These are phyloP conservation scores for Pasiphila rectangulata DNA, from an alignment of 2,888 invertebrate species.

Conservation along the genomic window DNA sequence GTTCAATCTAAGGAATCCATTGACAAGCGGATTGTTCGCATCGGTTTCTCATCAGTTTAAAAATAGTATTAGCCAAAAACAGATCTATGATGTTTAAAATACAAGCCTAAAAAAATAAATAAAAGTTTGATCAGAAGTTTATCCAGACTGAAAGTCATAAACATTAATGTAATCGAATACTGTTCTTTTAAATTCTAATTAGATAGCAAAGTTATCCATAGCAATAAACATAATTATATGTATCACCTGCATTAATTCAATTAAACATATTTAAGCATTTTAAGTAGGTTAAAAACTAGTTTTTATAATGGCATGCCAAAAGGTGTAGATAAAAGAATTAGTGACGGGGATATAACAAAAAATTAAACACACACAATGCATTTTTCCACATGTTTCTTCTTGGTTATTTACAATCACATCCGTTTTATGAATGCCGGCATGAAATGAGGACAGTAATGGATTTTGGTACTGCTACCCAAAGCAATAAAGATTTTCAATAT, in stretches of 20 bases:
- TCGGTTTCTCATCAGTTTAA: too few species aligned
- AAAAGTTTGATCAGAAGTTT: background rate
- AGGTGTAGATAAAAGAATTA: slow-evolving; percentile 46
- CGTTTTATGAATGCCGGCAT: slow-evolving; percentile 14
- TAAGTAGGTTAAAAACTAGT: slow-evolving; percentile 6
- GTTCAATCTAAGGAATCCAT: too few species aligned
- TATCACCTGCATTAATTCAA: background rate
- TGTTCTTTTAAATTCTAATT: too few species aligned
- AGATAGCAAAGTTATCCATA: too few species aligned
- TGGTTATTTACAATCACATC: slow-evolving; percentile 35
- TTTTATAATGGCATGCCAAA: slow-evolving; percentile 41
- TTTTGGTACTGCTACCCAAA: slow-evolving; percentile 17
- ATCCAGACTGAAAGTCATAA: too few species aligned
- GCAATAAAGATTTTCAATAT: slow-evolving; percentile 4
- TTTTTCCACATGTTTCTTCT: slow-evolving; percentile 2
- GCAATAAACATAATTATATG: background rate
- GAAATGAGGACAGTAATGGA: slow-evolving; percentile 21
- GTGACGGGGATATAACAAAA: slow-evolving; percentile 50
- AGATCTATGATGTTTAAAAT: too few species aligned
- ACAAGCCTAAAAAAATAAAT: too few species aligned
- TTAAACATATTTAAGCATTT: background rate
- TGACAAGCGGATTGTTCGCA: too few species aligned
- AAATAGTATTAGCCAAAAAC: too few species aligned
- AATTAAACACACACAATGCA: slow-evolving; percentile 45
- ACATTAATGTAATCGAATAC: too few species aligned